Base-by-base conservation (phyloP, 1,140 invertebrate species). In the Drosophila pallidifrons region DNA sequence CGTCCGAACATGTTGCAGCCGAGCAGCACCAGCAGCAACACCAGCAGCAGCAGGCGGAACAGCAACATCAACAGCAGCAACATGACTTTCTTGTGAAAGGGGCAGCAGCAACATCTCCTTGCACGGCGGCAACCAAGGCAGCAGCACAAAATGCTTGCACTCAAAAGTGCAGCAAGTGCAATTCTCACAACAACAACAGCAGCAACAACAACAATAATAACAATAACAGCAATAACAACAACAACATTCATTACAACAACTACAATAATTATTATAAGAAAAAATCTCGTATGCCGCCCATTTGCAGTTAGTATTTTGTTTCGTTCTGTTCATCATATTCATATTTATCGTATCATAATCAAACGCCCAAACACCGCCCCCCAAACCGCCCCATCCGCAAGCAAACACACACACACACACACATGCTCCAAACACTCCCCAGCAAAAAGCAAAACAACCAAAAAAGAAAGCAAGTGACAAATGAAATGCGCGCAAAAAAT, bases 211-310 rank as follows among this genome's bases (percentile, higher is more conserved):
- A 75, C 55, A 79, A 75, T 16, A 90, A 64, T 55, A 81, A 61
- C 47, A 86, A 75, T 45, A 86, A 63, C 45, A 82, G 57, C 45
- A 82, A 60, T 45, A 82, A 61, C 32, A 91, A 75, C 3, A 88
- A 77, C n/a, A 91, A 92, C 67, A 89, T 86, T 58, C 85, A 91
- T 81, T 92, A 92, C 77, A 92, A 92, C 78, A 92, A 92, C 65
- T 92, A 92, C 58, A 92, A 92, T 83, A 92, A 91, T 58, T 92
- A 92, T 79, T 92, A 92, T 91, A 88, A 91, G 70, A 92, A 92
- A 87, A 92, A 92, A 77, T 89, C 91, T 75, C 91, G 88, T 83
- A 91, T 92, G 91, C 86, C 87, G 87, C 87, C 91, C 77, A 92
- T 92, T 85, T 92, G 91, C 86, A 91, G 91, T 92, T 92, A 92